Evolutionary conservation across 1,140 invertebrate genomes (phyloP).

Genomic region (Leptinotarsa undecemlineata): DNA sequence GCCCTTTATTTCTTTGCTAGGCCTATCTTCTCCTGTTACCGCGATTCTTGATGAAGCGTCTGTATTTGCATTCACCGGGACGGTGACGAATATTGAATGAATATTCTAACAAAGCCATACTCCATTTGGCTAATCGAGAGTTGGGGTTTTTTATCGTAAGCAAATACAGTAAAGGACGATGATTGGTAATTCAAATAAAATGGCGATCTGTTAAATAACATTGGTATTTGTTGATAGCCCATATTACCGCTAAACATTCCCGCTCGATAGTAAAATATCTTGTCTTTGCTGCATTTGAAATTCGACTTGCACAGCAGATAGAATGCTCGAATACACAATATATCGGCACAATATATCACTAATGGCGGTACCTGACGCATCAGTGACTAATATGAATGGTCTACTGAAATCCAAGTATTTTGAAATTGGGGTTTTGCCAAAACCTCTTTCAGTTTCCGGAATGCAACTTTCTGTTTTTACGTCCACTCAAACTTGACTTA

Average conservation of each 20-base stretch:
- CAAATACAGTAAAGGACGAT: not conserved
- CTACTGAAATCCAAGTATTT: not conserved
- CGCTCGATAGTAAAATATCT: no score
- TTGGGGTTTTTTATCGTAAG: not conserved
- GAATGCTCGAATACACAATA: no score
- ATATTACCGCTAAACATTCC: no score
- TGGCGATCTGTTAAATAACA: no score
- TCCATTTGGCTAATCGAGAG: not conserved
- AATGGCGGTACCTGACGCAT: not conserved
- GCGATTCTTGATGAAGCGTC: no score
- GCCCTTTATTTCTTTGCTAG: not conserved
- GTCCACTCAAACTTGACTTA: not conserved
- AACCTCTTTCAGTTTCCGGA: not conserved
- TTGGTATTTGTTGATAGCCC: no score
- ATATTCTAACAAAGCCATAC: not conserved
- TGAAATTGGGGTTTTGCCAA: not conserved
- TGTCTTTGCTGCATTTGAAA: no score
- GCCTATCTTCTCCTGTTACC: not conserved
- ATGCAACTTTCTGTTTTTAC: not conserved
- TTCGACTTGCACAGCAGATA: no score
- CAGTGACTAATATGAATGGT: not conserved
- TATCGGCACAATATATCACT: no score
- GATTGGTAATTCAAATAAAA: no score
- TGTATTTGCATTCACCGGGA: not conserved
- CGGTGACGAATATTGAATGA: not conserved